Base-by-base conservation (phyloP, 1,140 invertebrate genomes). In the Drosophila subpulchrella region DNA sequence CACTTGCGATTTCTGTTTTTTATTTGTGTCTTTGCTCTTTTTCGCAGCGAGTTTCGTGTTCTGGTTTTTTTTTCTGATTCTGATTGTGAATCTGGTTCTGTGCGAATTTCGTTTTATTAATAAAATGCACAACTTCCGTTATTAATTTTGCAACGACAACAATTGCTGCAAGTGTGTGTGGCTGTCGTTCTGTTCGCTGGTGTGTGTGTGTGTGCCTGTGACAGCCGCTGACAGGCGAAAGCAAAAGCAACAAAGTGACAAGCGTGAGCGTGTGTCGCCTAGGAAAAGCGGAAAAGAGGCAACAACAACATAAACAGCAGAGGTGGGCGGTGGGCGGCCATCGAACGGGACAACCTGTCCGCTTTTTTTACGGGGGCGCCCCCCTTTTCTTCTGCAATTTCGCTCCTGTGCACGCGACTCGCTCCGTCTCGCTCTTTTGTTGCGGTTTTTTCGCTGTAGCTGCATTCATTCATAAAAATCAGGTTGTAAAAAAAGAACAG, bases 71-170 rank as follows among this genome's bases (percentile, higher is more conserved):
- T 51, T 62, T 73, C 55, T 57, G 77, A 70, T 75, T 80, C 72
- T 62, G 77, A 71, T 80, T 55, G 44, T 66, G 55, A 41, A 39
- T 59, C 39, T 60, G 59, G 42, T 57, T 67, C 58, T 75, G 53
- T 78, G 73, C 73, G 85, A 75, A 55, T 76, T 84, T 91, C 81
- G 82, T 81, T 76, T 91, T 78, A 91, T 91, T 91, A 91, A 91
- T 89, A 91, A 91, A 91, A 91, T 91, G 89, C 89, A 91, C 88
- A 91, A 91, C 89, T 91, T 91, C 89, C 89, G 89, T 91, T 91
- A 91, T 91, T 91, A 91, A 91, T 91, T 90, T 83, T 81, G 82
- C 86, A 90, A 82, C 86, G 78, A 73, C 76, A 78, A 70, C 84
- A 88, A 88, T 89, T 84, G 80, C 57, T 58, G 63, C 71, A 41